A percentile compares a stretch with the other conserved stretches of the same genome.
These are phyloP conservation scores for Proctacanthus coquilletti DNA, from an alignment of 1,140 invertebrate species.

Conservation along the genomic window DNA sequence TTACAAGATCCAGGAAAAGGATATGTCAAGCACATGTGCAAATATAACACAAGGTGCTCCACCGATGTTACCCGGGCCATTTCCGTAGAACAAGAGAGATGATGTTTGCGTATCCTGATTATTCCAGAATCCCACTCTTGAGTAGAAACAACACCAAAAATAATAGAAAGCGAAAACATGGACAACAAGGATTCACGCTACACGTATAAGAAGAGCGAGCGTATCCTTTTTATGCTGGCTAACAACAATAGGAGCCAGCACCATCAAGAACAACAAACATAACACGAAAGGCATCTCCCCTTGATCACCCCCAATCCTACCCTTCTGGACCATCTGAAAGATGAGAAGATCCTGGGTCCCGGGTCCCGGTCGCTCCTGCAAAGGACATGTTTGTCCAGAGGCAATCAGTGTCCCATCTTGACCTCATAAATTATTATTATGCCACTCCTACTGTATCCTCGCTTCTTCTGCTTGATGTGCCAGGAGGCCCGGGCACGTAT, in stretches of 20 bases:
- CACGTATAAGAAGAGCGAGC: neutral
- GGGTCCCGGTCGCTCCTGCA: neutral
- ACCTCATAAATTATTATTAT: conserved; percentile 6
- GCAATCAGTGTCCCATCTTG: conserved; percentile 6
- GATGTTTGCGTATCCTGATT: neutral
- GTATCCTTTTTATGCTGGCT: neutral
- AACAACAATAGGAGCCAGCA: neutral
- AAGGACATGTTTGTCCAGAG: conserved; percentile 1
- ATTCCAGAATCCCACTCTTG: neutral
- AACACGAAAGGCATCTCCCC: neutral
- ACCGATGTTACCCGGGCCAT: neutral
- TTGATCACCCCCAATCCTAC: neutral
- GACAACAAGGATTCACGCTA: neutral
- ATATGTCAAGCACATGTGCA: neutral
- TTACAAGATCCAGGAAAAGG: neutral
- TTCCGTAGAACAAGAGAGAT: neutral
- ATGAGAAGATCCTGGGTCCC: neutral
- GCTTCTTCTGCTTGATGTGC: no score
- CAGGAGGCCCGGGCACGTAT: no score
- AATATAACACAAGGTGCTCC: neutral
- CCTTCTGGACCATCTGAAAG: neutral
- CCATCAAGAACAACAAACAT: neutral
- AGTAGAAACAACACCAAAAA: neutral
- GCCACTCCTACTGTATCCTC: conserved; percentile 1
- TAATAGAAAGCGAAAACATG: neutral